Percentiles rank a stretch among this genome's conserved stretches.
phyloP scores from a whole-genome alignment of 2,797 vertebrate genomes.

The Darevskia nairensis region DNA sequence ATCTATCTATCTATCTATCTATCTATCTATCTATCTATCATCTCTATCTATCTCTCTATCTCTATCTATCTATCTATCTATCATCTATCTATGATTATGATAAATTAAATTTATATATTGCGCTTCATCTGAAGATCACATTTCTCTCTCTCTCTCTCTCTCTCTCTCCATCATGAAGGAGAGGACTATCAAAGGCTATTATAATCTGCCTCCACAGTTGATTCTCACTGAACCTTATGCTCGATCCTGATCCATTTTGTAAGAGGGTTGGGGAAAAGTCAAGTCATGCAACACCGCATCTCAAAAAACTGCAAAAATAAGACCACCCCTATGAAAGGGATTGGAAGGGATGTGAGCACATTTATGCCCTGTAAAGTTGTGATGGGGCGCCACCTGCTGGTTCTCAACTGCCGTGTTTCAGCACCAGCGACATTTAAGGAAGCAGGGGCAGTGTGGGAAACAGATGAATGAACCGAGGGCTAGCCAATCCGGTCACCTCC shows the following conservation, averaged over 20 bases:
- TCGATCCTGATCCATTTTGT: not conserved
- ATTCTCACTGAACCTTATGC: not conserved
- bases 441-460: not conserved
- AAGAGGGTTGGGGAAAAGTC: not conserved
- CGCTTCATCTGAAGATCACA: too few species aligned
- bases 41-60: too few species aligned
- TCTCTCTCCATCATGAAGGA: too few species aligned
- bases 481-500: too few species aligned
- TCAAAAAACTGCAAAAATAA: not conserved
- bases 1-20: too few species aligned
- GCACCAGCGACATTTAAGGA: not conserved
- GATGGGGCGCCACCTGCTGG: slow-evolving; percentile 34
- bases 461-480: not conserved
- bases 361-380: not conserved
- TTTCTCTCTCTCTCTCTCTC: too few species aligned
- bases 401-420: not conserved
- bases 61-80: too few species aligned
- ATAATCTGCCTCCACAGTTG: too few species aligned
- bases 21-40: too few species aligned
- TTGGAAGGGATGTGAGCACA: not conserved
- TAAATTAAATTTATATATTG: too few species aligned
- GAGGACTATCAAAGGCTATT: too few species aligned
- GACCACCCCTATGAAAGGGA: not conserved
- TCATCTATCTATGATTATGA: too few species aligned
- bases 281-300: not conserved